Evolutionary conservation across 2,797 vertebrate species (phyloP), one percentile per base, ranked within the genome.

Genomic region (Hafferia zeledoni): DNA sequence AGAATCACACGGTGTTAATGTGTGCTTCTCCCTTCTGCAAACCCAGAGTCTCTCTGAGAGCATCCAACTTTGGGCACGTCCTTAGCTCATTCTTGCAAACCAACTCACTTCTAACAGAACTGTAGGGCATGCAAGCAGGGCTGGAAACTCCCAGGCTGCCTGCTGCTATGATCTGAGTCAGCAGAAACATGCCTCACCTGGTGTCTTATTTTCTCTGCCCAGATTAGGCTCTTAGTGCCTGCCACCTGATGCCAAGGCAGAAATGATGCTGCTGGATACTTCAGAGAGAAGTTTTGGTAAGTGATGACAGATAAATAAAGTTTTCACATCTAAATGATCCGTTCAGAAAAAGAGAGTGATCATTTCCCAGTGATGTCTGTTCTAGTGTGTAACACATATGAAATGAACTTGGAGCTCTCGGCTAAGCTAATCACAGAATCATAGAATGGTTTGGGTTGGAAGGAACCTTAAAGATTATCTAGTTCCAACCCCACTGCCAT

Each of bases 11-110:
- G 0, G 12, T 11, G n/a, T 18, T n/a, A 52, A 11, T 22, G 14
- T 18, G 17, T 46, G 2, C 23, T 85, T 55, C 35, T 65, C 28
- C n/a, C 78, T 72, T 41, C 47, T 60, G 46, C n/a, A 81, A 67
- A 78, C 3, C 33, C 57, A 69, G 74, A 64, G 24, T 71, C 23
- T n/a, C 65, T 80, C 75, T 75, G 59, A 86, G 25, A 90, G 65
- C 61, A 81, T 79, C 33, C 47, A 57, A 76, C 63, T 89, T 65
- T 68, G 84, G 56, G 68, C 60, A 84, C 47, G 37, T 79, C 94
- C 92, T 31, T 63, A 83, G 55, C 52, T 89, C 59, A 59, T 91
- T 95, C 83, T 88, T 55, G 78, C 39, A 91, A 76, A 89, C 23
- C 75, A 87, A 53, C 33, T 39, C 83, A 77, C 31, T 67, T 63